phyloP scores from a whole-genome alignment of 92 coral and sea anemone species.

The Porites divaricata region DNA sequence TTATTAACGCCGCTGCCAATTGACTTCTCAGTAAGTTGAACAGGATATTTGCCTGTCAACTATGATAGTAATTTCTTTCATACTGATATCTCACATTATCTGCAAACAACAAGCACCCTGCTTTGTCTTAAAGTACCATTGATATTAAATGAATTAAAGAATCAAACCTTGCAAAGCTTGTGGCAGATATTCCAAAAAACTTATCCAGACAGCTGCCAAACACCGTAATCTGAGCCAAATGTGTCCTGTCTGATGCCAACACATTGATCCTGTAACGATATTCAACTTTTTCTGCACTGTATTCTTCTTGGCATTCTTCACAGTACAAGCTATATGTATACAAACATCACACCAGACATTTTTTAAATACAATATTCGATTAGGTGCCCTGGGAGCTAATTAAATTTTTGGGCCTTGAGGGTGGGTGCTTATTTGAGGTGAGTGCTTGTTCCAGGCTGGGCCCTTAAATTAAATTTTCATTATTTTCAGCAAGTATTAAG shows the following conservation, averaged over 20 bases:
- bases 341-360: background rate
- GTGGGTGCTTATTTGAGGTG: too few species aligned
- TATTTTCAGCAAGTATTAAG: too few species aligned
- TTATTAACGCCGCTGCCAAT: too few species aligned
- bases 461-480: too few species aligned
- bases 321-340: slow-evolving; percentile 71
- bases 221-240: slow-evolving; percentile 76
- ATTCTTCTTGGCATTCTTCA: slow-evolving; percentile 61
- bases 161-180: slow-evolving; percentile 84
- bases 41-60: too few species aligned
- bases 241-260: slow-evolving; percentile 78
- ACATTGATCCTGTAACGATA: slow-evolving; percentile 82
- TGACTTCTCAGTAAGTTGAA: too few species aligned
- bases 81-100: background rate
- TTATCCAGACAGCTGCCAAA: slow-evolving; percentile 88
- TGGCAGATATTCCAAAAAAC: slow-evolving; percentile 91
- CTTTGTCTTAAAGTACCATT: background rate
- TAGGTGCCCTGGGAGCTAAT: too few species aligned
- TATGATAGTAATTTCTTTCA: too few species aligned
- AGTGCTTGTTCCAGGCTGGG: too few species aligned
- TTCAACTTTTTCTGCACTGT: slow-evolving; percentile 61
- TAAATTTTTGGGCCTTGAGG: too few species aligned
- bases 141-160: background rate
- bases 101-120: background rate
- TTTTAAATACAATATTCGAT: too few species aligned